phyloP scores from a whole-genome alignment of 2,888 invertebrate species.

The Campaea margaritaria region DNA sequence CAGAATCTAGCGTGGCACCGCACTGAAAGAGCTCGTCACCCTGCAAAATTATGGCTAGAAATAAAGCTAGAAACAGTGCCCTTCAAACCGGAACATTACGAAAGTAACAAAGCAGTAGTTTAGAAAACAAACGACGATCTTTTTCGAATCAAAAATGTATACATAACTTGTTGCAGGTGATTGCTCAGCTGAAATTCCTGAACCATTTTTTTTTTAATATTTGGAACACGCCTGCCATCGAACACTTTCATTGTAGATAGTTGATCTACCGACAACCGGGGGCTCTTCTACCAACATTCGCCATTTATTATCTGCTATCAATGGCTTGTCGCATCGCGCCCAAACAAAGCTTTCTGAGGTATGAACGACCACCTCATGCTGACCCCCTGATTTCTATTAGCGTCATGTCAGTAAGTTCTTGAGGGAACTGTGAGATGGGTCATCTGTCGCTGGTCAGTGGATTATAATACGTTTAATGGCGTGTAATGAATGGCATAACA shows the following conservation, averaged over 20 bases:
- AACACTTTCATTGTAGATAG: constrained; percentile 33
- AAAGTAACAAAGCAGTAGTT: too few species aligned
- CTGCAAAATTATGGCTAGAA: too few species aligned
- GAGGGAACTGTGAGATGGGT: constrained; percentile 45
- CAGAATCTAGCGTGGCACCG: too few species aligned
- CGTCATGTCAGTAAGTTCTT: constrained; percentile 43
- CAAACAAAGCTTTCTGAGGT: constrained; percentile 82
- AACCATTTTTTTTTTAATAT: constrained; percentile 7
- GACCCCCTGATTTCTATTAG: constrained; percentile 63
- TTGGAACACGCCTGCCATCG: constrained; percentile 35
- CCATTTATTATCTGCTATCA: constrained; percentile 81
- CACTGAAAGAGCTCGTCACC: too few species aligned
- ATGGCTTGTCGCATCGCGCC: constrained; percentile 81
- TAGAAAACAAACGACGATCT: too few species aligned
- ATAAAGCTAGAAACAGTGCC: too few species aligned
- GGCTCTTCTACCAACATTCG: constrained; percentile 69
- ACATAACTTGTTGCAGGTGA: too few species aligned
- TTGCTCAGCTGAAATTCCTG: too few species aligned
- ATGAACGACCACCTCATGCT: constrained; percentile 59
- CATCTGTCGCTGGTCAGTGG: constrained; percentile 59
- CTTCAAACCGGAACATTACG: too few species aligned
- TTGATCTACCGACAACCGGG: constrained; percentile 36
- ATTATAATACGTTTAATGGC: constrained; percentile 84
- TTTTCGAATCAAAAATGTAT: too few species aligned
- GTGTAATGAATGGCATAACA: constrained; percentile 85